These are phyloP conservation scores for Brachypterus glaber DNA, from an alignment of 2,888 invertebrate species.

Conservation along the genomic window DNA sequence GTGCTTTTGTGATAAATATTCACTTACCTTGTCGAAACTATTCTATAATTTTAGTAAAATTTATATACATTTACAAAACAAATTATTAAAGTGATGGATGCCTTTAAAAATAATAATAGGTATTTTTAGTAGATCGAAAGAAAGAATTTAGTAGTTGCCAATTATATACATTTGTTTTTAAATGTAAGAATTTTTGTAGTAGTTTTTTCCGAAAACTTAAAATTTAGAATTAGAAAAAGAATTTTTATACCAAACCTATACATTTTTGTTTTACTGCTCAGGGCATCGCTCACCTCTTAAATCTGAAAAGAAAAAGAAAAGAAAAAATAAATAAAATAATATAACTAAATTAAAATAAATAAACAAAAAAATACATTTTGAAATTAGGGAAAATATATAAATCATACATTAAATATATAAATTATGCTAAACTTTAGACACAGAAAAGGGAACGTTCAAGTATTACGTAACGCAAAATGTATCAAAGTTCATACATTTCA, in stretches of 20 bases:
- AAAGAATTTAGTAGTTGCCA: not conserved
- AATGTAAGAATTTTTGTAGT: too few species aligned
- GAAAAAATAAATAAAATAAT: slow-evolving; percentile 3
- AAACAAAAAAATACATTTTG: not conserved
- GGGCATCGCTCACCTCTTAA: slow-evolving; percentile 19
- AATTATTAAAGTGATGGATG: slow-evolving; percentile 3
- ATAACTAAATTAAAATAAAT: not conserved
- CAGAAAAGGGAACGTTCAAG: too few species aligned
- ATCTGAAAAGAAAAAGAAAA: slow-evolving; percentile 22
- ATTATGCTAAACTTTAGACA: too few species aligned
- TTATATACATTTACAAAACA: slow-evolving; percentile 16
- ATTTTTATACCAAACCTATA: slow-evolving; percentile 1
- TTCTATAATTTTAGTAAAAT: slow-evolving; percentile 21
- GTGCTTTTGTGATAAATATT: too few species aligned
- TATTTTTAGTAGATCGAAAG: too few species aligned
- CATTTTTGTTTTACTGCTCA: not conserved
- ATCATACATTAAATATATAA: too few species aligned
- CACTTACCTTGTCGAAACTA: slow-evolving; percentile 19
- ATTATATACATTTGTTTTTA: slow-evolving; percentile 1
- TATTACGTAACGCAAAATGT: too few species aligned
- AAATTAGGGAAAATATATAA: too few species aligned
- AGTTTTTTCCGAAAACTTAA: not conserved
- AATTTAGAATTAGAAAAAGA: slow-evolving; percentile 1
- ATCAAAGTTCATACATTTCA: too few species aligned
- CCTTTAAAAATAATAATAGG: not conserved